Evolutionary conservation across 1,140 invertebrate species (phyloP).

Genomic region (Diabrotica virgifera): DNA sequence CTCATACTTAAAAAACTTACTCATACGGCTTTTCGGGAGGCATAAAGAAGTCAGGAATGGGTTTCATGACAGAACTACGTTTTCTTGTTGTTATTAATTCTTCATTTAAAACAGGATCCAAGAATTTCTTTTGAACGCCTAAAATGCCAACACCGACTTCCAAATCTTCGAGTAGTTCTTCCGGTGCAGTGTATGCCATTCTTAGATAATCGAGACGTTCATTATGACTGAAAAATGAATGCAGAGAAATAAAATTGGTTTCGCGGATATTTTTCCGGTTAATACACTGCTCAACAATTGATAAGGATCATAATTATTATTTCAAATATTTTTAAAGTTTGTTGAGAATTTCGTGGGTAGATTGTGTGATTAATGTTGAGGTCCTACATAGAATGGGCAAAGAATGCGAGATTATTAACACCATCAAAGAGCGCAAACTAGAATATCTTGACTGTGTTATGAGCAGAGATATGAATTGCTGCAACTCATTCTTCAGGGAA

Average conservation of each 20-base stretch:
- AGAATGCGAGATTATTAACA: too few species aligned
- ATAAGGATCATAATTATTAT: too few species aligned
- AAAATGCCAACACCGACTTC: conserved; percentile 43
- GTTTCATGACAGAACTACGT: conserved; percentile 28
- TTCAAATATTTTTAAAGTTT: too few species aligned
- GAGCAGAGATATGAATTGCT: too few species aligned
- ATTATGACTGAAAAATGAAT: conserved; percentile 27
- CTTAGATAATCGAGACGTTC: conserved; percentile 38
- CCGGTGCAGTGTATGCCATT: conserved; percentile 41
- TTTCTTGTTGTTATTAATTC: conserved; percentile 35
- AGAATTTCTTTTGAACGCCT: conserved; percentile 38
- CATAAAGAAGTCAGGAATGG: conserved; percentile 28
- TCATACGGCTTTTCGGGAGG: conserved; percentile 16
- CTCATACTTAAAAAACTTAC: too few species aligned
- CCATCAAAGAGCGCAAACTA: too few species aligned
- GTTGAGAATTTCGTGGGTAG: too few species aligned
- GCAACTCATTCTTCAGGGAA: too few species aligned
- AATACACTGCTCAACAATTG: too few species aligned
- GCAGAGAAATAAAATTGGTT: not conserved
- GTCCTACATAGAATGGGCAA: too few species aligned
- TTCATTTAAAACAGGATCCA: conserved; percentile 39
- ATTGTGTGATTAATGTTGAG: too few species aligned
- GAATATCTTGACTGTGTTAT: too few species aligned
- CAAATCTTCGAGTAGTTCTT: conserved; percentile 37
- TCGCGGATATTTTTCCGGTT: not conserved